Conservation (phyloP, 2,113 vertebrate genomes). For the Mugil cephalus region DNA sequence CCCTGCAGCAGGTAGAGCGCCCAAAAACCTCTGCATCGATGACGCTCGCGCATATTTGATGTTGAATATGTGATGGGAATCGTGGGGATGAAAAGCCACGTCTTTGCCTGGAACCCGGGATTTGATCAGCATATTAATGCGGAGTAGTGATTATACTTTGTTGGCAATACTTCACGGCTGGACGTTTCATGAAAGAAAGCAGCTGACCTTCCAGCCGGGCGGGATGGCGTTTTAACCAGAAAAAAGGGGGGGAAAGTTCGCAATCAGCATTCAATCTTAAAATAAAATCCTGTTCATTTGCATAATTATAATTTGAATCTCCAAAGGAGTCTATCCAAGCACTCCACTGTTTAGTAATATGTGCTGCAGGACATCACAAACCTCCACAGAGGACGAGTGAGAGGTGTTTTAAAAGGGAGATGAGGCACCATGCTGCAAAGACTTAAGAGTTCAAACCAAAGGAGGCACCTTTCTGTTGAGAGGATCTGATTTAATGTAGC, state of each 20-base stretch:
- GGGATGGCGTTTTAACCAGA: slow-evolving; percentile 51
- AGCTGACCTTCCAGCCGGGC: slow-evolving; percentile 68
- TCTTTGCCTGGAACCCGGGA: slow-evolving; percentile 59
- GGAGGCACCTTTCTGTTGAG: slow-evolving; percentile 57
- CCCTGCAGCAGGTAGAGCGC: slow-evolving; percentile 43
- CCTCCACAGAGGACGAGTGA: slow-evolving; percentile 61
- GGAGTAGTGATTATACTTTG: slow-evolving; percentile 67
- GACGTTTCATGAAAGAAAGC: slow-evolving; percentile 62
- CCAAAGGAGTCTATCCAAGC: slow-evolving; percentile 44
- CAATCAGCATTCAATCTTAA: slow-evolving; percentile 72
- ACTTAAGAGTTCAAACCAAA: slow-evolving; percentile 58
- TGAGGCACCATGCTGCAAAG: slow-evolving; percentile 55
- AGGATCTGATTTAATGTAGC: slow-evolving; percentile 62
- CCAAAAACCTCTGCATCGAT: slow-evolving; percentile 48
- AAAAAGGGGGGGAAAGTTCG: slow-evolving; percentile 47
- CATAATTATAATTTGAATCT: slow-evolving; percentile 75
- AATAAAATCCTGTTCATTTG: slow-evolving; percentile 70
- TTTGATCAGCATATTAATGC: slow-evolving; percentile 77
- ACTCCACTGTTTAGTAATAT: slow-evolving; percentile 59
- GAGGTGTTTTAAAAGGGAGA: slow-evolving; percentile 68
- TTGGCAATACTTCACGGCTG: slow-evolving; percentile 67
- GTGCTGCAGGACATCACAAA: slow-evolving; percentile 61
- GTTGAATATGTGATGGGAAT: slow-evolving; percentile 61
- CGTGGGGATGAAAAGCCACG: slow-evolving; percentile 48
- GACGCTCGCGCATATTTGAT: slow-evolving; percentile 62